Evolutionary conservation across 2,888 invertebrate genomes (phyloP), one percentile per base, ranked within the genome.

Genomic region (Euphydryas editha): DNA sequence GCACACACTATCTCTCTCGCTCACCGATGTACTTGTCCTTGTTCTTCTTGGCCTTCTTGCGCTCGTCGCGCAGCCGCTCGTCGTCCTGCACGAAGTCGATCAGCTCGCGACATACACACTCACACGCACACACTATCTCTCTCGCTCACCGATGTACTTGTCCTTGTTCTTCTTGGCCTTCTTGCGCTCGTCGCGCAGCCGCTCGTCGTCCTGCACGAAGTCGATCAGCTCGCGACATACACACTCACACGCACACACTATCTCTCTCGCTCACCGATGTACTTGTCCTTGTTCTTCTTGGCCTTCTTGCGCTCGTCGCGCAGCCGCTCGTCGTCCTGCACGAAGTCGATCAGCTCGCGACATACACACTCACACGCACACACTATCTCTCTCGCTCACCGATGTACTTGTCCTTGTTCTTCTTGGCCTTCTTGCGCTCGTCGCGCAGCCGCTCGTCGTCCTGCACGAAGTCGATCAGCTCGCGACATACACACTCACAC

Each of bases 111-210:
- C n/a, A n/a, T n/a, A 6, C 24, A 24, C 24, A 6, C 6, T 4
- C 24, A 6, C 24, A 24, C 24, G 24, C 24, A 24, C 2, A 2
- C 24, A 24, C 24, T 37, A n/a, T n/a, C n/a, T n/a, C n/a, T n/a
- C n/a, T n/a, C n/a, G n/a, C 90, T 95, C 87, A 79, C 97, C 97
- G 67, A 98, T 96, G 86, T 98, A 99, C 93, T 99, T 99, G 90
- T 99, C 99, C 89, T 98, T 98, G 85, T 99, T 99, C 85, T 99
- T 99, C 93, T 99, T 99, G 0, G 99, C 99, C 82, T 99, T 99
- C 87, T 99, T 99, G 73, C 99, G 94, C 89, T 99, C 99, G 46
- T 99, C 99, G 62, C 99, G 90, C 55, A 99, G 92, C 77, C 97
- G 96, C 78, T 99, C 99, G 84, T 99, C 99, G 86, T 99, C 99